Evolutionary conservation across 92 coral and sea anemone species (phyloP), one percentile per base, ranked within the genome.

Genomic region (Montipora capitata): DNA sequence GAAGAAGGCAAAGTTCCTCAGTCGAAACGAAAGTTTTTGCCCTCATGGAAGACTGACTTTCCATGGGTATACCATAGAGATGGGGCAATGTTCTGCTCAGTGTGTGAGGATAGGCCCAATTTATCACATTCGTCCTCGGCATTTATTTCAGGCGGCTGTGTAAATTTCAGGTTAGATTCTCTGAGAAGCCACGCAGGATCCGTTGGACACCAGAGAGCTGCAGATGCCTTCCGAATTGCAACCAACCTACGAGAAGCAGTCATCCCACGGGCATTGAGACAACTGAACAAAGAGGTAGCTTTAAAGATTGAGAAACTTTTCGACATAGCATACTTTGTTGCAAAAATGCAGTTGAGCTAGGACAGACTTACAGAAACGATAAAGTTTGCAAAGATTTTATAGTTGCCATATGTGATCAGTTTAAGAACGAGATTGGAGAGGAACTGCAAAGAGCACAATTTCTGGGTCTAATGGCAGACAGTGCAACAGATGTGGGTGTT

Each of bases 171-270:
- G 15, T 40, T 68, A 45, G 70, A 85, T 27, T 77, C 84, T 52
- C 76, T 84, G 13, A 75, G 75, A 49, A 84, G 88, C 74, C 88
- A 84, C 49, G 88, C 82, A 41, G 72, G 72, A 74, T 84, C 88
- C 38, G 72, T 62, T 49, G 89, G 82, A 18, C 76, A 75, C 39
- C 41, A 76, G 5, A 65, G 56, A n/a, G 83, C 76, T 41, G 68
- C 18, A 78, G 79, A 85, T 77, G 38, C 74, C 41, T 2, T 76
- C 42, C 59, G 40, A 13, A 52, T 74, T 68, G 79, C 58, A 65
- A 83, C 76, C 79, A 76, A 65, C 42, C 77, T 70, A 76, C 38
- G 44, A 75, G 82, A 76, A 65, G 75, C 74, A 64, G 79, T 63
- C 9, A 67, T 75, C 42, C 89, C 89, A 10, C 41, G 83, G 9